These are phyloP conservation scores for Listronotus bonariensis DNA, from an alignment of 1,140 invertebrate species.

Conservation along the genomic window DNA sequence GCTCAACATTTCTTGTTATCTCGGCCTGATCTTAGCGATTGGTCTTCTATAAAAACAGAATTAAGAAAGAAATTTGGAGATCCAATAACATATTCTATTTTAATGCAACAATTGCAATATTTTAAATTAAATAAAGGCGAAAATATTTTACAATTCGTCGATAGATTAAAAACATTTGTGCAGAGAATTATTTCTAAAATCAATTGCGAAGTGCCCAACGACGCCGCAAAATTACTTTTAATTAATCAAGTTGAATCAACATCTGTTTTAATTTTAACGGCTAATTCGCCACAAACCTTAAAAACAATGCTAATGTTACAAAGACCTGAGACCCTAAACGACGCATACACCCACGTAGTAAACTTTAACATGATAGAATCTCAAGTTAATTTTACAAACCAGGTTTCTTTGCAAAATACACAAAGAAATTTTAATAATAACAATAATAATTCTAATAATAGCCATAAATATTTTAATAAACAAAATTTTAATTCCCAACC, in stretches of 20 bases:
- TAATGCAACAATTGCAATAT: constrained; percentile 23
- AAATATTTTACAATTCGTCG: constrained; percentile 2
- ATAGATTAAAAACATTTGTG: constrained; percentile 14
- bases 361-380: not conserved
- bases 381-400: constrained; percentile 12
- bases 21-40: constrained; percentile 11
- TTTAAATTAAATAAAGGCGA: constrained; percentile 16
- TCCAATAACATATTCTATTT: not conserved
- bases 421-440: not conserved
- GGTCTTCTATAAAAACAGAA: constrained; percentile 8
- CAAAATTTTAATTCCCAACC: no score
- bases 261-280: constrained; percentile 12
- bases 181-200: constrained; percentile 18
- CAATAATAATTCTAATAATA: not conserved
- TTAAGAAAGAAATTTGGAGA: constrained; percentile 29
- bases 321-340: not conserved
- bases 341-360: not conserved
- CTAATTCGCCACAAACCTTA: constrained; percentile 3
- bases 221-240: not conserved
- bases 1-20: constrained; percentile 10
- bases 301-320: not conserved
- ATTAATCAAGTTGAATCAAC: constrained; percentile 6
- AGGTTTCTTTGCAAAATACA: not conserved
- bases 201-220: not conserved
- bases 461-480: no score